Base-by-base conservation (phyloP, 2,888 invertebrate genomes). In the Cryptophagus acutangulus region DNA sequence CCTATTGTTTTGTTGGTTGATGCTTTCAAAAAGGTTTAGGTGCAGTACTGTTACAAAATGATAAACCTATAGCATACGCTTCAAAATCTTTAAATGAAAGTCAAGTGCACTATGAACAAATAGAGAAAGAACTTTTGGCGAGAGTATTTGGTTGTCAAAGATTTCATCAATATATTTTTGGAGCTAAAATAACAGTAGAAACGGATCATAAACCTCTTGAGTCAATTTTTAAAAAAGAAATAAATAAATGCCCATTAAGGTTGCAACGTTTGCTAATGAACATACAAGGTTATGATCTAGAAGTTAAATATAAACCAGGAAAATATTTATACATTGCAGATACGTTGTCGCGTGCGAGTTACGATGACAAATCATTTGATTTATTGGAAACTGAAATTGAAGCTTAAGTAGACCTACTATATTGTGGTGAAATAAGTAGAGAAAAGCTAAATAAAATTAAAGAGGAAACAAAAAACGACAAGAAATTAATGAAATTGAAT, bases 301-400 rank as follows among this genome's bases (percentile, higher is more conserved):
- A 10, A 13, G 34, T 46, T 1, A 33, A 15, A n/a, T 49, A 42
- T 29, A 63, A 46, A 33, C 60, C 57, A 3, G 61, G 60, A 15
- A 54, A 49, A 36, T 35, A 55, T 20, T 52, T 62, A 46, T 40
- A 47, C 24, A 46, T 61, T 16, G 58, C 59, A 17, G 60, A 63
- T 38, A 45, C 54, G 14, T 43, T 54, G 20, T 60, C 57, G 12
- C 35, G 57, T 33, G 44, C 51, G 8, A 48, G 42, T 10, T 41
- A 45, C 33, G 33, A 41, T 18, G 10, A 34, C 13, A n/a, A n/a
- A n/a, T n/a, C n/a, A n/a, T 36, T 36, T 36, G 16, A 34, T 9
- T 20, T 34, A 9, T 18, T 15, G 4, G 25, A 25, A 20, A 3
- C 12, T 6, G 33, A 39, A 20, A 13, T 39, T 13, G 40, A 40